Conservation (phyloP, 2,797 vertebrate genomes). For the Podarcis lilfordi region DNA sequence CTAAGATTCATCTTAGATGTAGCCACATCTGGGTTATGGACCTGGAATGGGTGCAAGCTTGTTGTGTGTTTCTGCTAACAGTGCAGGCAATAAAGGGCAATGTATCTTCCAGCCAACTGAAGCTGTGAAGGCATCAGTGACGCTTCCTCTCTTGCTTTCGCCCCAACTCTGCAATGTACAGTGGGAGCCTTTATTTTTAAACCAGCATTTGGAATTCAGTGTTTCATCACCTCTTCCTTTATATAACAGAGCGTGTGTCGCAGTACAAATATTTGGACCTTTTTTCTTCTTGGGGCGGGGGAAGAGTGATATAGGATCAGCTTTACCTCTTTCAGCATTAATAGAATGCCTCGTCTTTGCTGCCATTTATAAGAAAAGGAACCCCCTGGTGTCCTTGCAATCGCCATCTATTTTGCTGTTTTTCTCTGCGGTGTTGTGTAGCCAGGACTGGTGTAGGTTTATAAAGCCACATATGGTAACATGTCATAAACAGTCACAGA, state of each 20-base stretch:
- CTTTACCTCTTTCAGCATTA: background rate
- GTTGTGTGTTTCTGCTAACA: fast-evolving
- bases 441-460: background rate
- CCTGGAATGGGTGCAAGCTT: background rate
- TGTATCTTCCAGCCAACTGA: background rate
- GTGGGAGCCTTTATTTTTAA: slow-evolving; percentile 14
- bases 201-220: background rate
- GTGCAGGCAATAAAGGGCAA: background rate
- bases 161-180: background rate
- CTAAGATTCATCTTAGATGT: background rate
- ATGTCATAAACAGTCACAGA: background rate
- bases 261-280: background rate
- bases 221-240: background rate
- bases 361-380: background rate
- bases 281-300: background rate
- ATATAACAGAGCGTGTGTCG: background rate
- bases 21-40: fast-evolving
- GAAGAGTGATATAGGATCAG: background rate
- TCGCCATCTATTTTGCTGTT: background rate
- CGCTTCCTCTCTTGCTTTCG: background rate
- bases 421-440: background rate
- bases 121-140: background rate
- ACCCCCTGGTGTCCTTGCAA: background rate
- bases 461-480: background rate
- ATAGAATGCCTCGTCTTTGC: background rate